Percentiles rank a stretch among this genome's conserved stretches.
phyloP scores from a whole-genome alignment of 1,140 invertebrate genomes.

The Drosophila tsacasi region DNA sequence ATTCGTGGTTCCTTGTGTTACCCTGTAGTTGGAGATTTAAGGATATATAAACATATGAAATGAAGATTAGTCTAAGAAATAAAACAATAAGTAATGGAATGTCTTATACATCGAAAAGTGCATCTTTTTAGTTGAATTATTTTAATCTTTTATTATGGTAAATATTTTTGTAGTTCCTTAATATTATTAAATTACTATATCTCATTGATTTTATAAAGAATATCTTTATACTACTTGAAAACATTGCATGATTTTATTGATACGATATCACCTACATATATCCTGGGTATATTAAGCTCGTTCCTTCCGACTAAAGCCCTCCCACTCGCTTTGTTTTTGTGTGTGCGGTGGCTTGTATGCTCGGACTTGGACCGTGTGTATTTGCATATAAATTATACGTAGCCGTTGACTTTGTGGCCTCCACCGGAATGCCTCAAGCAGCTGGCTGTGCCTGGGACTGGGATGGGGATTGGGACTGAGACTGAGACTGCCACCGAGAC shows the following conservation, averaged over 20 bases:
- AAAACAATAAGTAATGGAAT: background rate
- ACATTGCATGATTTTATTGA: background rate
- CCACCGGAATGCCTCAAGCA: slow-evolving; percentile 78
- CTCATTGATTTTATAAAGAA: background rate
- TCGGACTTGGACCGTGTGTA: slow-evolving; percentile 76
- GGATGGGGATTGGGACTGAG: background rate
- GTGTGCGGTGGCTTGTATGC: slow-evolving; percentile 47
- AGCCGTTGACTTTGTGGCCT: slow-evolving; percentile 81
- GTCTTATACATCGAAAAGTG: rapidly evolving
- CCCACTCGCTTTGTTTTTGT: slow-evolving; percentile 36
- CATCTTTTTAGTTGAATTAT: background rate
- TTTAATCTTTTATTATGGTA: background rate
- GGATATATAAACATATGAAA: background rate
- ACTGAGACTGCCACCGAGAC: slow-evolving; percentile 13
- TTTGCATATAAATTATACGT: slow-evolving; percentile 83
- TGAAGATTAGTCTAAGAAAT: background rate
- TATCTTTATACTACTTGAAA: background rate
- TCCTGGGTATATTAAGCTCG: background rate
- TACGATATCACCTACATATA: background rate
- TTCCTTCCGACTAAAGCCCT: background rate
- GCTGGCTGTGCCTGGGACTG: slow-evolving; percentile 37
- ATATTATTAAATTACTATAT: background rate
- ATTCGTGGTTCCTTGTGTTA: background rate
- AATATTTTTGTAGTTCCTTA: background rate
- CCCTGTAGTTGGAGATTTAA: background rate